Evolutionary conservation across 1,140 invertebrate genomes (phyloP).

Genomic region (honey bee (Apis mellifera)): Amel_HAv3.1 CM009938.2:1888501-1889000

Average conservation of each 20-base stretch:
- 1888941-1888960: conserved; percentile 39
- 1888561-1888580: not conserved
- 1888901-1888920: conserved; percentile 14
- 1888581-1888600: not conserved
- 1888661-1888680: no score
- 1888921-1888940: conserved; percentile 31
- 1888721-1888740: not conserved
- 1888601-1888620: not conserved
- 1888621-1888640: not conserved
- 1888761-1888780: not conserved
- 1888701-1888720: not conserved
- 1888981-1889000: conserved; percentile 42
- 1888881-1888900: not conserved
- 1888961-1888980: conserved; percentile 37
- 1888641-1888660: no score
- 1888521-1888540: not conserved
- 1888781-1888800: not conserved
- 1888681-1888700: not conserved
- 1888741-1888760: not conserved
- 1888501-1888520: not conserved
- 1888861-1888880: not conserved
- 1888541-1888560: not conserved
- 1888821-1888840: not conserved
- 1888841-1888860: conserved; percentile 10
- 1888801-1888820: not conserved